Conservation (phyloP, 2,797 vertebrate genomes). For the Megaceryle alcyon region DNA sequence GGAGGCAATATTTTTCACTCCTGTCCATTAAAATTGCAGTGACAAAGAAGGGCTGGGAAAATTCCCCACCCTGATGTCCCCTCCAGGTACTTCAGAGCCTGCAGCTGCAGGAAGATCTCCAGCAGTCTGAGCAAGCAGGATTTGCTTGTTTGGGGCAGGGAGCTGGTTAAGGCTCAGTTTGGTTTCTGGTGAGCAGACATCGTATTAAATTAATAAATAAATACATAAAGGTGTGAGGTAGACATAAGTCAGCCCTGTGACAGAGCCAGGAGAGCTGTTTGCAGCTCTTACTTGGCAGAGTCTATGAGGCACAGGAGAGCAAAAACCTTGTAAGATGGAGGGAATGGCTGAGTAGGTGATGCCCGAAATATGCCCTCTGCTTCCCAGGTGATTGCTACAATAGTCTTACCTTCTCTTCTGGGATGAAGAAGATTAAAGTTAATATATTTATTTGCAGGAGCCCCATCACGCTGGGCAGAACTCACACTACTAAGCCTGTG, state of each 20-base stretch:
- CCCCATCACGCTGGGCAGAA: neutral
- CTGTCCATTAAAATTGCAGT: neutral
- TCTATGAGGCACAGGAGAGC: neutral
- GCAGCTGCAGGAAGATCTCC: neutral
- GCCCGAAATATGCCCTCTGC: neutral
- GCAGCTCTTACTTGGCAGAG: neutral
- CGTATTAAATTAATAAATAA: neutral
- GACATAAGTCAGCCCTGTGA: neutral
- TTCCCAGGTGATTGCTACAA: neutral
- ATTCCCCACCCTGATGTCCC: neutral
- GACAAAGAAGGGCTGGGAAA: neutral
- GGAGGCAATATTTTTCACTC: neutral
- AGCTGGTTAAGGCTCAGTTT: neutral
- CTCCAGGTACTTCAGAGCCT: neutral
- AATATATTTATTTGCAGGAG: neutral
- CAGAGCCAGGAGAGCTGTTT: neutral
- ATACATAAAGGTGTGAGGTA: neutral
- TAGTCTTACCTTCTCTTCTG: neutral
- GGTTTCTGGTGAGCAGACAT: neutral
- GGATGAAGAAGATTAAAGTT: neutral
- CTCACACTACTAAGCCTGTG: neutral
- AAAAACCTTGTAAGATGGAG: neutral
- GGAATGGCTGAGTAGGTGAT: neutral
- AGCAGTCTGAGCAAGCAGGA: neutral
- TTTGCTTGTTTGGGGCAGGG: neutral